Conservation (phyloP, 2,888 invertebrate genomes). For the Apocheima hispidaria region DNA sequence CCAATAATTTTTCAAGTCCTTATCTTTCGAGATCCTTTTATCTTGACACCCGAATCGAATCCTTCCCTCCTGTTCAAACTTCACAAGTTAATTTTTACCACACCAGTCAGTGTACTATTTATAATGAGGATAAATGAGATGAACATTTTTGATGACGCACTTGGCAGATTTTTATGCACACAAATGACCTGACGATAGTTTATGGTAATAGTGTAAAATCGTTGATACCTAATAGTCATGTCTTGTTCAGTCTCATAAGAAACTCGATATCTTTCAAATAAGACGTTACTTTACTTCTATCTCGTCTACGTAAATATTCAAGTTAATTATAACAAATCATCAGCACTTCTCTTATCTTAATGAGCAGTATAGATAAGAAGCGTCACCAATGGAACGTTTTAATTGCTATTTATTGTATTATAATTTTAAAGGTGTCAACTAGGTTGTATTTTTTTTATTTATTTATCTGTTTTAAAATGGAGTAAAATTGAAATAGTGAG, state of each 20-base stretch:
- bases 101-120: no score
- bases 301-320: conserved; percentile 9
- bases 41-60: no score
- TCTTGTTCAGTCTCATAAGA: not conserved
- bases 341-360: conserved; percentile 45
- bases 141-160: no score
- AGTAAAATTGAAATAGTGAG: not conserved
- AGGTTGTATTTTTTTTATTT: not conserved
- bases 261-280: not conserved
- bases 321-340: conserved; percentile 33
- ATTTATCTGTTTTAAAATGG: not conserved
- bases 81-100: no score
- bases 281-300: not conserved
- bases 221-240: no score
- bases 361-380: conserved; percentile 43
- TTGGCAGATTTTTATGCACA: no score
- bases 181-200: no score
- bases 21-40: no score
- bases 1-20: no score
- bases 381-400: conserved; percentile 40
- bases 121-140: no score
- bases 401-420: conserved; percentile 44
- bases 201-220: no score
- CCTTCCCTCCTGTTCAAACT: no score
- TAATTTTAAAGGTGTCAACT: conserved; percentile 26